Base-by-base conservation (phyloP, 2,888 invertebrate species). In the Latheticus oryzae region DNA sequence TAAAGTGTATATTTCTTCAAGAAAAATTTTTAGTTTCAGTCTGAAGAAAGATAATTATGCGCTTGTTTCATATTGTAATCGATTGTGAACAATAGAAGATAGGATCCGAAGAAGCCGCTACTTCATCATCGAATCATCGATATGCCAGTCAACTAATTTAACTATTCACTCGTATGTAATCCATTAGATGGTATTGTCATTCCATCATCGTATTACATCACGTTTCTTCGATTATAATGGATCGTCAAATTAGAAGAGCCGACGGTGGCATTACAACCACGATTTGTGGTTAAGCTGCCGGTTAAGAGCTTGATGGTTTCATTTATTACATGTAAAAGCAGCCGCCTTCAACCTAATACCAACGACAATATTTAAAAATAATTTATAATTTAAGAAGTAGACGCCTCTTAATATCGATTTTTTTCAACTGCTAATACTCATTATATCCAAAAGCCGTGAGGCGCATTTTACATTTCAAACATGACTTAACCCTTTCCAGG, bases 141-240 rank as follows among this genome's bases (percentile, higher is more conserved):
- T 59, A 51, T 59, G 43, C 48, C 55, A 55, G 43, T 38, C 55
- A 57, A 60, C 60, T 60, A 60, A 60, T 60, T 60, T 60, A 55
- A 60, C 54, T 60, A 60, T 60, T 60, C 60, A 57, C 38, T 54
- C 47, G 47, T 30, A 57, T 51, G 45, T 52, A 56, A 60, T 60
- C 60, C 60, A 60, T 60, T 60, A 60, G 60, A 32, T 33, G 42
- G 60, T 60, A 60, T 60, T 60, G 60, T 60, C 60, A 57, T 60
- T 60, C 60, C 60, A 60, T 60, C 60, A 60, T 30, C 59, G 32
- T 42, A 37, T 59, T 59, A 58, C 52, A 58, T 58, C 52, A 52
- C 53, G 50, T 47, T 51, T 51, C 50, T 40, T 21, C 35, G 53
- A 47, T 53, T 35, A 58, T 58, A 58, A 58, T 58, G 58, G 53